Evolutionary conservation across 2,797 vertebrate species (phyloP), one percentile per base, ranked within the genome.

Genomic region (Trachops cirrhosus): DNA sequence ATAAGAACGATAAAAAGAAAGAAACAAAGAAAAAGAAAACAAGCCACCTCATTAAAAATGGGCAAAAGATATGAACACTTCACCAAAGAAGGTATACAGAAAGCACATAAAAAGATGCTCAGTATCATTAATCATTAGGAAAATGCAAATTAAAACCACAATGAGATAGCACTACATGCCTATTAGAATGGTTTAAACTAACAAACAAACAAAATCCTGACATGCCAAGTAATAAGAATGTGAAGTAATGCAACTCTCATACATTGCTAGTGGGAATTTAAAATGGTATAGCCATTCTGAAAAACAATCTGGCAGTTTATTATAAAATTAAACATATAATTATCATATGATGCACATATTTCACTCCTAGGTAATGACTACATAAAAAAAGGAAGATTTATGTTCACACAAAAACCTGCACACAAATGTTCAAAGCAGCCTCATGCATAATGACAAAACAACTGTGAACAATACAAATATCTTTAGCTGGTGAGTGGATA

Each of bases 111-210:
- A 88, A 88, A 67, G n/a, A 83, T 75, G 46, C 46, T 67, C 57
- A 83, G 64, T 24, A 75, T 24, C 46, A 46, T 46, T 46, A 83
- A 75, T 67, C 57, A 67, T n/a, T 46, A 89, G 32, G 26, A 62
- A 93, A 93, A 83, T 24, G 32, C 32, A 93, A 89, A 67, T 89
- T 57, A 83, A 93, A 93, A 75, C 68, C 29, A 62, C 22, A 71
- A 2, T 64, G 77, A 91, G 70, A 82, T 54, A 88, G 41, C 46
- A 75, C 32, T 32, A 82, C 14, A 46, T 6, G 26, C 19, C 68
- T 89, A 77, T 50, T 50, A 85, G 59, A 70, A 70, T 84, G 59
- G 26, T 71, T 41, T 18, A 44, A 70, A 68, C 29, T 19, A 48
- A 46, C 9, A 75, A n/a, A n/a, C 9, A 75, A n/a, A 77, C n/a